Conservation (phyloP, 2,113 vertebrate species). For the Callipepla squamata region DNA sequence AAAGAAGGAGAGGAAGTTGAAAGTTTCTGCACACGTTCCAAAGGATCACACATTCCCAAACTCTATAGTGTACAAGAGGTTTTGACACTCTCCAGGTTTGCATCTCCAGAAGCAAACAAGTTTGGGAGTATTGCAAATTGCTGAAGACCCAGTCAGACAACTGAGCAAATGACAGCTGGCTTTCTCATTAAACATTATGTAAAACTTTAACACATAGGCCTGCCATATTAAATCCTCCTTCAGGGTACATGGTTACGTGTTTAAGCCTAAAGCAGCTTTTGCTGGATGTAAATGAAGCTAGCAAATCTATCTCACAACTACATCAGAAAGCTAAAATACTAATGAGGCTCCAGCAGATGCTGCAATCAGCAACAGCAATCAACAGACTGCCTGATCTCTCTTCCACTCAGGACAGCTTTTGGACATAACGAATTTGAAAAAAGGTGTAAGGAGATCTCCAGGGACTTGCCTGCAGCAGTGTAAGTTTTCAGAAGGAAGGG, state of each 20-base stretch:
- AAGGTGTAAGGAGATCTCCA: background rate
- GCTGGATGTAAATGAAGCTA: constrained; percentile 27
- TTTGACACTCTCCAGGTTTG: background rate
- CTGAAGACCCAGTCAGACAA: background rate
- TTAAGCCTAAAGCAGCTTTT: constrained; percentile 55
- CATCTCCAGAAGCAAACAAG: constrained; percentile 1
- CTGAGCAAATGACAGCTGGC: constrained; percentile 9
- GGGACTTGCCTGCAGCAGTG: background rate
- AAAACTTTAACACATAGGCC: constrained; percentile 27
- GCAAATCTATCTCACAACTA: constrained; percentile 12
- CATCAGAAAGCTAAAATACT: background rate
- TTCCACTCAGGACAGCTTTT: background rate
- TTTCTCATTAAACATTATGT: constrained; percentile 28
- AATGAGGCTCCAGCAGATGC: background rate
- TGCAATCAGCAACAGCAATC: background rate
- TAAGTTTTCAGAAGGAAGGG: background rate
- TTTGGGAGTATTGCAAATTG: constrained; percentile 8
- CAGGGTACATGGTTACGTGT: background rate
- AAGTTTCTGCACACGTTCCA: constrained; percentile 26
- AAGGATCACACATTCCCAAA: background rate
- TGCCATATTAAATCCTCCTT: constrained; percentile 18
- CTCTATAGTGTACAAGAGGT: background rate
- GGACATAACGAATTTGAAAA: background rate
- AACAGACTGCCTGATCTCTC: background rate
- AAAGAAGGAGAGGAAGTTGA: constrained; percentile 9